A percentile compares a stretch with the other conserved stretches of the same genome.
These are phyloP conservation scores for Laupala kohalensis DNA, from an alignment of 1,140 invertebrate genomes.

Conservation along the genomic window DNA sequence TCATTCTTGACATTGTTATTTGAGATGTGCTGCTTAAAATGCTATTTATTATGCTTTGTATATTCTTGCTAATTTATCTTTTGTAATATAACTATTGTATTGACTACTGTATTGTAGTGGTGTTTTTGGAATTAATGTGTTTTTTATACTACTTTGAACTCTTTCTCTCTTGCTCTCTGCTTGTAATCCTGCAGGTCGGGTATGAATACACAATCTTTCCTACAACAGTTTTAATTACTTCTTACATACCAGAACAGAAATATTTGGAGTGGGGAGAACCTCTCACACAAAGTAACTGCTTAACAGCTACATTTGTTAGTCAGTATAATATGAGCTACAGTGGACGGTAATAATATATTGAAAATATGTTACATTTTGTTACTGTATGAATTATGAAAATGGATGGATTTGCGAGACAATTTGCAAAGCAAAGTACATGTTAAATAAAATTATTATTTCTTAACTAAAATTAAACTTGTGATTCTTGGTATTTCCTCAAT, in stretches of 20 bases:
- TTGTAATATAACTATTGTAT: neutral
- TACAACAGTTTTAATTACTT: neutral
- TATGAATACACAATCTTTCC: neutral
- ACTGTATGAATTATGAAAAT: slow-evolving; percentile 6
- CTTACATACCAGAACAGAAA: neutral
- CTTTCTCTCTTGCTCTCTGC: neutral
- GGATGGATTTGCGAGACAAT: slow-evolving; percentile 3
- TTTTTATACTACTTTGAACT: neutral
- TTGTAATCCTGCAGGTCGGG: neutral
- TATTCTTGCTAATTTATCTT: neutral
- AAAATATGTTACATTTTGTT: slow-evolving; percentile 5
- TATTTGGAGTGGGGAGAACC: neutral
- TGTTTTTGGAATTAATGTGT: neutral
- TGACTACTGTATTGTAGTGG: neutral
- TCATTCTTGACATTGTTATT: neutral
- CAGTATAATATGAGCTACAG: neutral
- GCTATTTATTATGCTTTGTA: neutral
- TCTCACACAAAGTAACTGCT: neutral
- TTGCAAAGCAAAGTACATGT: neutral
- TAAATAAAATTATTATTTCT: neutral
- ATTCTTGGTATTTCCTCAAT: neutral
- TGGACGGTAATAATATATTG: slow-evolving; percentile 9
- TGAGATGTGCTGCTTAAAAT: neutral
- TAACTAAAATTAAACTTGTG: neutral
- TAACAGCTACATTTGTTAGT: neutral